Base-by-base conservation (phyloP, 2,113 vertebrate species). In the Chaenogobius annularis region DNA sequence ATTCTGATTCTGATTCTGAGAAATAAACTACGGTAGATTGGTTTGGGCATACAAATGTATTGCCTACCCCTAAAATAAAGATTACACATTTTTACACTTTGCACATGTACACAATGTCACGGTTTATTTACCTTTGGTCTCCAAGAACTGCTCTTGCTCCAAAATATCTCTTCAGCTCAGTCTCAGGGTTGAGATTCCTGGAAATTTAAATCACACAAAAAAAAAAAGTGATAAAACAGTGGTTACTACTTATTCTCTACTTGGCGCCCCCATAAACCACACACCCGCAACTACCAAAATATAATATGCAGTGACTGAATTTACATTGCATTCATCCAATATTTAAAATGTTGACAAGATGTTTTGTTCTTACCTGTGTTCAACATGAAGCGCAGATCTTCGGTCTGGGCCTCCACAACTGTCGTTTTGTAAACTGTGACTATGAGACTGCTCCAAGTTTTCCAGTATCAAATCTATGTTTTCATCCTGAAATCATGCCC, bases 111-210 rank as follows among this genome's bases (percentile, higher is more conserved):
- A 6, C 4, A 69, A 31, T 69, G 56, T 19, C 10, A 22, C 3
- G 22, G 1, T 68, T 94, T 94, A 95, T 85, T 71, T 82, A 98
- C 97, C 96, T 96, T 85, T 98, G 97, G 68, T 99, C 96, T 4
- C 97, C 98, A 0, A 98, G 91, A 74, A 99, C 94, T 1, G 97
- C 97, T 7, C 97, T 95, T 79, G 95, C 96, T 46, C 98, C 98
- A 47, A 99, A 99, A 84, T 97, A 98, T 87, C 96, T 95, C 90
- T 98, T 99, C 83, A 99, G 85, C 87, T 99, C 98, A 0, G 95
- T 99, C 81, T 99, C 98, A 69, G 97, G 94, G 86, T 99, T 99
- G 89, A 99, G 86, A 90, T 98, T 98, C 81, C 98, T 99, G 69
- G 68, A 55, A 9, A 71, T 62, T 26, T 3, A 40, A 40, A 9